These are phyloP conservation scores for Eilema depressum DNA, from an alignment of 2,888 invertebrate species.

Conservation along the genomic window DNA sequence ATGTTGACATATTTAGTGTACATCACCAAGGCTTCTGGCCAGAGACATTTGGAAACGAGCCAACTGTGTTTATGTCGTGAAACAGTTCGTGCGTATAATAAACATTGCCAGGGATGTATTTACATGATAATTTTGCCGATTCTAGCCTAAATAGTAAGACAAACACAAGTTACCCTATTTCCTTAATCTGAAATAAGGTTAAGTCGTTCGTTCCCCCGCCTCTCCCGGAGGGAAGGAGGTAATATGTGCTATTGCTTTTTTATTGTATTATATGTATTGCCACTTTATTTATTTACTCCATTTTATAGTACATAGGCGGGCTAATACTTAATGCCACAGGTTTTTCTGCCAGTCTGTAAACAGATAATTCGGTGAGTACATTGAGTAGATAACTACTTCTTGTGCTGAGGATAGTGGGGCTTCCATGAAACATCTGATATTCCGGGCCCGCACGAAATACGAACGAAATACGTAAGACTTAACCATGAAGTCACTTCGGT, in stretches of 20 bases:
- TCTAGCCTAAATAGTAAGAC: conserved; percentile 44
- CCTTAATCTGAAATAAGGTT: conserved; percentile 37
- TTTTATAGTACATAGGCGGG: too few species aligned
- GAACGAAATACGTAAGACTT: too few species aligned
- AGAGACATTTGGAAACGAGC: conserved; percentile 64
- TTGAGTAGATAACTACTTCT: too few species aligned
- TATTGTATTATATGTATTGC: conserved; percentile 13
- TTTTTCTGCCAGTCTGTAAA: too few species aligned
- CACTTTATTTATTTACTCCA: conserved; percentile 4
- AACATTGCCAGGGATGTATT: conserved; percentile 62
- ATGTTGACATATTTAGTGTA: conserved; percentile 67
- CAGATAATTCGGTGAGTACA: too few species aligned
- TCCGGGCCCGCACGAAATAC: too few species aligned
- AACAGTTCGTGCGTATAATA: conserved; percentile 68
- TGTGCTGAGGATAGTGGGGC: too few species aligned
- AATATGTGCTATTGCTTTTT: conserved; percentile 24
- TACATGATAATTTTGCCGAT: conserved; percentile 60
- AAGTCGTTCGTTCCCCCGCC: conserved; percentile 25
- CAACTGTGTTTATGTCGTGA: conserved; percentile 71
- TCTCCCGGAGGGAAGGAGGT: conserved; percentile 7
- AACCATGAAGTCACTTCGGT: too few species aligned
- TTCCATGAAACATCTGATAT: too few species aligned
- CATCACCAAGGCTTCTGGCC: conserved; percentile 55
- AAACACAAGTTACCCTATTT: conserved; percentile 49
- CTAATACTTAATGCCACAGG: too few species aligned